Evolutionary conservation across 2,888 invertebrate genomes (phyloP), one percentile per base, ranked within the genome.

Genomic region (Phortica magna): DNA sequence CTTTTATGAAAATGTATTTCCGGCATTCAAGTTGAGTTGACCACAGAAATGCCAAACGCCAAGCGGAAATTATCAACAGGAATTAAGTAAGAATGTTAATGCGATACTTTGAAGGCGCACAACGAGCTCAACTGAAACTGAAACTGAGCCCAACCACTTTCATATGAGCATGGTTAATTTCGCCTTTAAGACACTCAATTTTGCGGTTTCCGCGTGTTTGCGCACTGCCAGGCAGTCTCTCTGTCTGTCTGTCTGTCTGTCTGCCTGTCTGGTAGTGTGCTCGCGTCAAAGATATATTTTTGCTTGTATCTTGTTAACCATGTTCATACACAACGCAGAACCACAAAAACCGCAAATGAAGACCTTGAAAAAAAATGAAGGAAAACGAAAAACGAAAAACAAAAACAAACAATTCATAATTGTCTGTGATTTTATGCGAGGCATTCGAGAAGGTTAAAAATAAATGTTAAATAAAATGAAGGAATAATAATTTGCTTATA

Each of bases 171-270:
- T 70, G 86, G 88, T 87, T 85, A 86, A 85, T 85, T 85, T 85
- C 88, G 80, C 86, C 86, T 83, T 85, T 83, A 85, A 85, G 85
- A 85, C 83, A 85, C 86, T 87, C 88, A 85, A 86, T 84, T 78
- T 77, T 85, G 85, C 72, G 88, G 85, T 85, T 81, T 80, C 74
- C 73, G 42, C 70, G 65, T 55, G 72, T 43, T 67, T 43, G 65
- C 43, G 31, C 31, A 31, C 5, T 31, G 31, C 31, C 31, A 4
- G 31, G 2, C 2, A 31, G 31, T 41, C 7, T 71, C 65, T 17
- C 74, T 43, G 48, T 61, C 61, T 31, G 31, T 31, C 31, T 31
- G 31, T 31, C 31, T 31, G 31, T 31, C 3, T 31, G 31, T 31
- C 1, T 31, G 31, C 3, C 31, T 31, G 31, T 31, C 31, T 31